Conservation (phyloP, 2,888 invertebrate genomes). For the Torymus auratus region DNA sequence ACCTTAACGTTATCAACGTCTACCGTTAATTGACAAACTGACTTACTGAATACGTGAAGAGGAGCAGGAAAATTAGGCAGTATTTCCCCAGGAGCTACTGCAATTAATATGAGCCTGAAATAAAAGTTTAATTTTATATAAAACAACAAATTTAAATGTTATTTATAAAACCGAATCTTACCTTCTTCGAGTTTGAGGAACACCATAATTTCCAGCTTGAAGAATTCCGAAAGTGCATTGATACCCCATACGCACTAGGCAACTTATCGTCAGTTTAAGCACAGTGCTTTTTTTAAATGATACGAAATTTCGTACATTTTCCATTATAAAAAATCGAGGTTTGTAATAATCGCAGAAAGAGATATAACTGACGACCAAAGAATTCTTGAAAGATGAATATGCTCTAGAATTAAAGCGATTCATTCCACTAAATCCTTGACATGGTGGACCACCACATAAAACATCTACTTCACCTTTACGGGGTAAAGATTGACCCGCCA, state of each 20-base stretch:
- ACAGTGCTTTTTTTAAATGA: conserved; percentile 89
- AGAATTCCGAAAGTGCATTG: conserved; percentile 90
- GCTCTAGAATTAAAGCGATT: conserved; percentile 90
- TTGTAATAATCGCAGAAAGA: conserved; percentile 91
- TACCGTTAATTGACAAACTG: conserved; percentile 82
- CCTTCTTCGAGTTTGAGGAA: conserved; percentile 88
- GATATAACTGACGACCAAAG: conserved; percentile 88
- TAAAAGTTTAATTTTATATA: not conserved
- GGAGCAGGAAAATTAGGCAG: conserved; percentile 89
- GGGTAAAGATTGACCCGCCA: conserved; percentile 81
- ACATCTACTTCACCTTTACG: conserved; percentile 89
- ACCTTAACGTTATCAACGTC: conserved; percentile 80
- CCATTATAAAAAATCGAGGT: conserved; percentile 88
- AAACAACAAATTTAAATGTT: not conserved
- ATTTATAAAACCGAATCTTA: conserved; percentile 60
- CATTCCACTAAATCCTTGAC: conserved; percentile 93
- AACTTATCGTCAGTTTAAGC: conserved; percentile 86
- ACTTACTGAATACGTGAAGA: conserved; percentile 85
- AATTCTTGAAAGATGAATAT: conserved; percentile 91
- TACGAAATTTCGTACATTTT: conserved; percentile 91
- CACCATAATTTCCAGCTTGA: conserved; percentile 91
- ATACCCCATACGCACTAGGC: conserved; percentile 89
- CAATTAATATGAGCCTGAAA: conserved; percentile 83
- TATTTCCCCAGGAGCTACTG: conserved; percentile 87
- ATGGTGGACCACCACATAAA: conserved; percentile 91